Evolutionary conservation across 2,797 vertebrate genomes (phyloP), one percentile per base, ranked within the genome.

Genomic region (Urocyon cinereoargenteus): DNA sequence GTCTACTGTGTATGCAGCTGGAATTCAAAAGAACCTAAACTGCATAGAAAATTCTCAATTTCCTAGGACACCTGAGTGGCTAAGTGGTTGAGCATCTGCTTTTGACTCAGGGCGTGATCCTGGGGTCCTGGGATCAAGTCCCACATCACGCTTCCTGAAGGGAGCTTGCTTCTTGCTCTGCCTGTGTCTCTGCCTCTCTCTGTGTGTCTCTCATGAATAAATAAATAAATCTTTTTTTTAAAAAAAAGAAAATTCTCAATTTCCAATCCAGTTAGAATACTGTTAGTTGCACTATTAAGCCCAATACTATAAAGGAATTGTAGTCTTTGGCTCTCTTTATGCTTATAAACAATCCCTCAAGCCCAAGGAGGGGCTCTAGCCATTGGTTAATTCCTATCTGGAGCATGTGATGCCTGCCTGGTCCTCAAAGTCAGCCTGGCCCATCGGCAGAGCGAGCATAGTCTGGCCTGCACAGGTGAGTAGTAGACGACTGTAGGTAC

Each of bases 221-320:
- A 8, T 45, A 45, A 45, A 45, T 45, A 7, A 45, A 45, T 45
- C 40, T 45, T n/a, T n/a, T n/a, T n/a, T n/a, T n/a, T n/a, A 40
- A 40, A 40, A 40, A 45, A 45, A 45, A 59, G n/a, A 84, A 84
- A 78, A 79, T 57, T 53, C 10, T 6, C 14, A 78, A 57, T 91
- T 86, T 70, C 19, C 9, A 87, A 91, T 40, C n/a, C 19, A 81
- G 21, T 70, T 66, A 75, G 51, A 95, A 57, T 72, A 82, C 26
- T 93, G 49, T 84, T 79, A 36, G 19, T 62, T 81, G 75, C 85
- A 22, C 90, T 94, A 88, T 95, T 95, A 91, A 86, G 62, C 15
- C 36, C 40, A 94, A 22, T 45, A 61, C 64, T 34, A 62, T 19
- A 72, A 91, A 94, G 15, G 31, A 62, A 91, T 59, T 78, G 22